Conservation (phyloP, 2,888 invertebrate genomes). For the Gasteruption jaculator region DNA sequence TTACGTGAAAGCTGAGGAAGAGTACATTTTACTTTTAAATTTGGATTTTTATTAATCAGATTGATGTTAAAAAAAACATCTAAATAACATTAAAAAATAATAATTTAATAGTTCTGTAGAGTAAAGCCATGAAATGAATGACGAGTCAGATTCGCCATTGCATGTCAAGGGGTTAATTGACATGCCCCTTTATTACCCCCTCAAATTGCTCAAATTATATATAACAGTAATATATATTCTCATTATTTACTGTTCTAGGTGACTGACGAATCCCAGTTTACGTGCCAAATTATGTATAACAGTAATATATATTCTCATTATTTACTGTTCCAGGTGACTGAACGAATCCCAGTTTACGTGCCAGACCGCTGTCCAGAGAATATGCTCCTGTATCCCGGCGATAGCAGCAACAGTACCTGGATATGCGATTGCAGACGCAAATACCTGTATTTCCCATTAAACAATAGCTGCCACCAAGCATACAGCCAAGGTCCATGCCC, state of each 20-base stretch:
- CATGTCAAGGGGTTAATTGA: no score
- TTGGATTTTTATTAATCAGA: no score
- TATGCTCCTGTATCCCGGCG: slow-evolving; percentile 66
- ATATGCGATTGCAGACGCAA: slow-evolving; percentile 56
- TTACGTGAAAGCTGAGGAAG: no score
- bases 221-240: background rate
- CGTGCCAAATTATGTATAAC: slow-evolving; percentile 45
- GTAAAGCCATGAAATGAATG: no score
- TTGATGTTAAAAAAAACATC: no score
- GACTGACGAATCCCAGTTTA: slow-evolving; percentile 54
- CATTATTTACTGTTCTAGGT: slow-evolving; percentile 25
- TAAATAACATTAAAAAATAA: no score
- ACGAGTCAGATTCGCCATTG: no score
- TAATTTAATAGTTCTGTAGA: no score
- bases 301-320: background rate
- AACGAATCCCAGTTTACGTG: slow-evolving; percentile 55
- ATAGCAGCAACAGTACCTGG: slow-evolving; percentile 60
- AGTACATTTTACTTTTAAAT: no score
- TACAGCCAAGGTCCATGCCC: slow-evolving; percentile 65
- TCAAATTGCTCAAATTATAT: no score
- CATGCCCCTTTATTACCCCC: no score
- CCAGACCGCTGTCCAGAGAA: slow-evolving; percentile 61
- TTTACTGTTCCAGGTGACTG: slow-evolving; percentile 29
- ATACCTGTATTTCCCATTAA: slow-evolving; percentile 59
- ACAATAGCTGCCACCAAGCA: slow-evolving; percentile 61